A percentile compares a stretch with the other conserved stretches of the same genome.
Conservation (phyloP, 2,113 vertebrate species). For the Naja naja region DNA sequence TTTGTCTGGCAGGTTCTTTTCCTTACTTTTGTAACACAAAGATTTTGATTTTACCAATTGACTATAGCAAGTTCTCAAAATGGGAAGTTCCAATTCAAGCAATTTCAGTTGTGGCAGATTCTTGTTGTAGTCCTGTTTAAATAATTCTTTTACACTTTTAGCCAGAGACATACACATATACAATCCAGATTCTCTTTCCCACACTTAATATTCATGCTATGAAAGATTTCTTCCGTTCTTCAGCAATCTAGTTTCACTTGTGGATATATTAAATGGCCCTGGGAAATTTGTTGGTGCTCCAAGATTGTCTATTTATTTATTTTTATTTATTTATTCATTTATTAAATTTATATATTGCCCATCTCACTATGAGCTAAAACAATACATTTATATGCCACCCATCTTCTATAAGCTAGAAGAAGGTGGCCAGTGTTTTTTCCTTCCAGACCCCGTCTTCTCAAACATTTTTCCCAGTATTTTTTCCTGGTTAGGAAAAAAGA, state of each 20-base stretch:
- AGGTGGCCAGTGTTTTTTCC: not conserved
- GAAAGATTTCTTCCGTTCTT: not conserved
- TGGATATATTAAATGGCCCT: not conserved
- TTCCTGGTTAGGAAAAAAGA: not conserved
- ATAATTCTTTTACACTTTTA: not conserved
- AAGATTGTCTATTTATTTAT: not conserved
- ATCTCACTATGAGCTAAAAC: not conserved
- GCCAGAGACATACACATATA: not conserved
- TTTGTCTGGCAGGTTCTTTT: not conserved
- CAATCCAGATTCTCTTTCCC: not conserved
- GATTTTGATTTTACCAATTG: not conserved
- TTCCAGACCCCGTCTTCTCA: not conserved
- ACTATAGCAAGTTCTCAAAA: not conserved
- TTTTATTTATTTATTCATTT: not conserved
- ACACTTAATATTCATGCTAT: not conserved
- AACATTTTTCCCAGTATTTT: not conserved
- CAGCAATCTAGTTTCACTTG: not conserved
- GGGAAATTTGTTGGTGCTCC: not conserved
- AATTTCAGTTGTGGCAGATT: not conserved
- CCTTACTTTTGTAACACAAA: not conserved
- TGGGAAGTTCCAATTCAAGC: not conserved
- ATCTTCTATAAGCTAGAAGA: not conserved
- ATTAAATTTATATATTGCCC: not conserved
- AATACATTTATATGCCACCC: not conserved
- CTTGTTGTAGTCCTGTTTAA: not conserved